Evolutionary conservation across 2,113 vertebrate species (phyloP).

Genomic region (Acinonyx jubatus): DNA sequence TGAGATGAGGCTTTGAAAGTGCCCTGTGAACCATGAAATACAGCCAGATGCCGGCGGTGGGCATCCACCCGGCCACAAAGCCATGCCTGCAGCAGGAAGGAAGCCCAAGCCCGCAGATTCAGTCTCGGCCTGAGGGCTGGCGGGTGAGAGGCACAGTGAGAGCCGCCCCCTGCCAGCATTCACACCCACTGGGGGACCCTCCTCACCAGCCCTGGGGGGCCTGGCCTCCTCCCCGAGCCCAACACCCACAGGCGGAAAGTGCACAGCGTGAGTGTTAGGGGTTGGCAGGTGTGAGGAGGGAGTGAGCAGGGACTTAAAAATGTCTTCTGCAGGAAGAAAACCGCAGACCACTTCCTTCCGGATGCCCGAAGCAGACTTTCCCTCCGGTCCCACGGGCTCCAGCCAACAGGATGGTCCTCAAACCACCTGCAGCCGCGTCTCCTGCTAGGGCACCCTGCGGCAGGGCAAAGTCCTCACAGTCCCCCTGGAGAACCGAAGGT

Average conservation of each 20-base stretch:
- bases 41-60: too few species aligned
- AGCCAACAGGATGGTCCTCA: neutral
- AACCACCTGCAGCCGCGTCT: neutral
- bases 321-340: constrained; percentile 25
- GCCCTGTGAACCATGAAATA: neutral
- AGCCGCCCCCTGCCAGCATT: neutral
- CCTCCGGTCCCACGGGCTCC: neutral
- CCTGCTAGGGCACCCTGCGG: neutral
- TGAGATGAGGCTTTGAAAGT: neutral
- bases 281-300: rapidly evolving
- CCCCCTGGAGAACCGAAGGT: neutral
- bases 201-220: neutral
- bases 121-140: neutral
- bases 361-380: neutral
- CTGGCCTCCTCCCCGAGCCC: neutral
- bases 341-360: constrained; percentile 47
- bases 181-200: neutral
- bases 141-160: neutral
- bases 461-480: neutral
- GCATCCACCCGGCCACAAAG: neutral
- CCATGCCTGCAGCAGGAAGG: neutral
- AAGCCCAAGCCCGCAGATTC: neutral
- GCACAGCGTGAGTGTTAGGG: neutral
- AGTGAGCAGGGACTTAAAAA: neutral
- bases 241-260: neutral